Evolutionary conservation across 2,888 invertebrate species (phyloP), one percentile per base, ranked within the genome.

Genomic region (Hemaris fuciformis): DNA sequence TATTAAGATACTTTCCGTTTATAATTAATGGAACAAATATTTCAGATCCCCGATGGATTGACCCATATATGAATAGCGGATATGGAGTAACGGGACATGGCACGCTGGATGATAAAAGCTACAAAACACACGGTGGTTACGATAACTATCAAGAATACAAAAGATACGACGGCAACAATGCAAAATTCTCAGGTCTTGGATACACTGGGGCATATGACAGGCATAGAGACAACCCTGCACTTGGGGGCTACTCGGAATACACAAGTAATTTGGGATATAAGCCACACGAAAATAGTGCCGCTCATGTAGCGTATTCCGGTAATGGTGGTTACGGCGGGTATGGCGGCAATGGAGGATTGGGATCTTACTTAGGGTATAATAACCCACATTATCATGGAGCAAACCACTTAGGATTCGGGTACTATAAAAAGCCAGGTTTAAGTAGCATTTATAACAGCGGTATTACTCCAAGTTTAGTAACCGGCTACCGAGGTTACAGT

Each of bases 361-460:
- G 79, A 58, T 94, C 94, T 34, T 94, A 94, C 74, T 90, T 87
- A 53, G 94, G 94, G 6, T 94, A 94, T 77, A 93, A 91, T 77
- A 93, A 89, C 75, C 93, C 94, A 0, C 80, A 81, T 66, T 94
- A 94, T 71, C 84, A 84, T 76, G 93, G 93, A 5, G 88, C 86
- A 31, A 87, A 93, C 59, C 93, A 94, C 81, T 85, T 93, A 27
- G 94, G 94, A n/a, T 94, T 92, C 69, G 94, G 94, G 46, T 94
- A 94, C 73, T 93, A 93, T 63, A 87, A 81, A 64, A 82, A 80
- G 64, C 79, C 83, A 0, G 85, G 87, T 18, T 81, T 83, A 63
- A 87, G 91, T 1, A 89, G 80, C 63, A 89, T 92, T 64, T 92
- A 92, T 67, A 87, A 74, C 67, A 83, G 76, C 57, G 89, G 89